A percentile compares a stretch with the other conserved stretches of the same genome.
Evolutionary conservation across 2,888 invertebrate genomes (phyloP).

Genomic region (Xanthorhoe spadicearia): DNA sequence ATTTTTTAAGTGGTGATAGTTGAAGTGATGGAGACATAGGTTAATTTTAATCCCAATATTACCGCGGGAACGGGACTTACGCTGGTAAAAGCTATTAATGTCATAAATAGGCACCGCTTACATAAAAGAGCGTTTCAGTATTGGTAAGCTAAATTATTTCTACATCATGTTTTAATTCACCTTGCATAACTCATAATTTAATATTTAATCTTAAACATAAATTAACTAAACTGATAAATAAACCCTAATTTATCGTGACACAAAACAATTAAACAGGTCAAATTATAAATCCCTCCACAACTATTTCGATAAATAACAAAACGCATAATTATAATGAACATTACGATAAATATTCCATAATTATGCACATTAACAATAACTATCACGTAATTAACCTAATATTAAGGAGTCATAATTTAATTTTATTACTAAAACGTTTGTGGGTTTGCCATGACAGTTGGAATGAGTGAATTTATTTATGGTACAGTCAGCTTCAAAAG

Average conservation of each 20-base stretch:
- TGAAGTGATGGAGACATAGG: too few relatives aligned
- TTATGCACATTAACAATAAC: slow-evolving; percentile 39
- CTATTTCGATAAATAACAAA: slow-evolving; percentile 26
- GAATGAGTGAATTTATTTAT: slow-evolving; percentile 19
- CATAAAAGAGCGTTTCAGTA: too few relatives aligned
- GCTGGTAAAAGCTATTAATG: too few relatives aligned
- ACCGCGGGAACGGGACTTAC: too few relatives aligned
- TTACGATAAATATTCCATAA: slow-evolving; percentile 27
- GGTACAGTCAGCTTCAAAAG: neutral
- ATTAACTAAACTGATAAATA: neutral
- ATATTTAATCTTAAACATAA: too few relatives aligned
- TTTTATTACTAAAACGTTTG: slow-evolving; percentile 42
- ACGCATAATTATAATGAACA: slow-evolving; percentile 17
- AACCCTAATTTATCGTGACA: slow-evolving; percentile 12
- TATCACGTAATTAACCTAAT: slow-evolving; percentile 43
- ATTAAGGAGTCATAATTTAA: slow-evolving; percentile 44
- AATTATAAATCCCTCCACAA: slow-evolving; percentile 18
- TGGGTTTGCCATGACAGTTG: slow-evolving; percentile 34
- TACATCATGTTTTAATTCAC: too few relatives aligned
- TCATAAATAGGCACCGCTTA: too few relatives aligned
- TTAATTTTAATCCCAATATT: too few relatives aligned
- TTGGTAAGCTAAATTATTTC: too few relatives aligned
- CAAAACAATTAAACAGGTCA: slow-evolving; percentile 18
- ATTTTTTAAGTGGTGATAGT: too few relatives aligned
- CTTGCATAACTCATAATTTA: too few relatives aligned